These are phyloP conservation scores for Idaea biselata DNA, from an alignment of 2,888 invertebrate species.

Conservation along the genomic window DNA sequence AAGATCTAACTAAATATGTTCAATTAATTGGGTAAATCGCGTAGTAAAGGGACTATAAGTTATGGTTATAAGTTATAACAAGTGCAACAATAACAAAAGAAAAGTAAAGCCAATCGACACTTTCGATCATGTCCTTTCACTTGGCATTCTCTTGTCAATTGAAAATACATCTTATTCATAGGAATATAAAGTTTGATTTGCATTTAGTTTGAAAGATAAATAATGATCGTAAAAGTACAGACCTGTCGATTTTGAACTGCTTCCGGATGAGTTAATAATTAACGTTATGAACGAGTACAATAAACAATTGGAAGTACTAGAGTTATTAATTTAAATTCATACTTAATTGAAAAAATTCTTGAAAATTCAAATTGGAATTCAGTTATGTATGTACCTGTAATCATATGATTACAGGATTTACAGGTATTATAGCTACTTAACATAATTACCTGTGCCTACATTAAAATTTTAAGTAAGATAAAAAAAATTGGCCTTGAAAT, in stretches of 20 bases:
- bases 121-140: background rate
- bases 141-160: background rate
- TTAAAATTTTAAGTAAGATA: no score
- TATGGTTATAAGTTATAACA: background rate
- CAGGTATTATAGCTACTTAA: no score
- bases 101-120: background rate
- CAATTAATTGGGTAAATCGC: background rate
- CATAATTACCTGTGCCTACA: no score
- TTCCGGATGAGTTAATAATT: background rate
- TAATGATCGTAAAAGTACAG: background rate
- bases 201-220: background rate
- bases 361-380: no score
- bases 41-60: background rate
- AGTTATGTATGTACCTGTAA: no score
- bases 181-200: background rate
- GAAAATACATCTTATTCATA: background rate
- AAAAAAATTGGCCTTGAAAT: no score
- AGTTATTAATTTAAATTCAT: no score
- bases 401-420: no score
- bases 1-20: background rate
- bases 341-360: no score
- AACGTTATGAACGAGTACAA: background rate
- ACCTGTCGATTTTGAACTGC: background rate
- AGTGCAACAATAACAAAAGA: background rate
- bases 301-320: background rate